Conservation (phyloP, 2,888 invertebrate species). For the Thera obeliscata region DNA sequence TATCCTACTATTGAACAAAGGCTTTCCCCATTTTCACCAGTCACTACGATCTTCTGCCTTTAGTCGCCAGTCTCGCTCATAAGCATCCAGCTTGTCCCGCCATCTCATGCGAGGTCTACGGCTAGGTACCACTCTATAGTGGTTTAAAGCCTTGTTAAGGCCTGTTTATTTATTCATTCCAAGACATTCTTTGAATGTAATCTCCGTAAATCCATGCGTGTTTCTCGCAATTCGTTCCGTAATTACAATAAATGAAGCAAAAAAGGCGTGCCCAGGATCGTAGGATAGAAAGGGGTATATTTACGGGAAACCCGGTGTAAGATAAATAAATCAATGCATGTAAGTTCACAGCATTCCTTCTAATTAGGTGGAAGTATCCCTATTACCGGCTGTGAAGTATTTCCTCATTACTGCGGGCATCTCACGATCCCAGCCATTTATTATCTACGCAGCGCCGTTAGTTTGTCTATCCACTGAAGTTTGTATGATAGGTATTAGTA, state of each 20-base stretch:
- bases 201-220: too few relatives aligned
- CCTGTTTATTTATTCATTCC: too few relatives aligned
- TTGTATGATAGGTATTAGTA: constrained; percentile 1
- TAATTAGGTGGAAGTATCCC: constrained; percentile 29
- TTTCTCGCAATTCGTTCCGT: not conserved
- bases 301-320: not conserved
- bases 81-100: too few relatives aligned
- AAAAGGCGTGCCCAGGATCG: not conserved
- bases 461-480: constrained; percentile 22
- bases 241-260: not conserved
- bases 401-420: constrained; percentile 32
- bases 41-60: too few relatives aligned
- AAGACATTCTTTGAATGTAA: too few relatives aligned
- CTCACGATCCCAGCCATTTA: constrained; percentile 24
- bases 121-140: too few relatives aligned
- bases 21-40: too few relatives aligned
- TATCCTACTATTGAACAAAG: too few relatives aligned
- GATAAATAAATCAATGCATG: constrained; percentile 35
- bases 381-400: constrained; percentile 27
- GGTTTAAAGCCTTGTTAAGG: too few relatives aligned
- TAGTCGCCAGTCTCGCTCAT: too few relatives aligned
- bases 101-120: too few relatives aligned
- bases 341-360: constrained; percentile 23
- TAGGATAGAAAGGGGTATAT: not conserved
- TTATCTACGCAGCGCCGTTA: constrained; percentile 20